phyloP scores from a whole-genome alignment of 1,140 invertebrate species.

The Carposina sasakii region DNA sequence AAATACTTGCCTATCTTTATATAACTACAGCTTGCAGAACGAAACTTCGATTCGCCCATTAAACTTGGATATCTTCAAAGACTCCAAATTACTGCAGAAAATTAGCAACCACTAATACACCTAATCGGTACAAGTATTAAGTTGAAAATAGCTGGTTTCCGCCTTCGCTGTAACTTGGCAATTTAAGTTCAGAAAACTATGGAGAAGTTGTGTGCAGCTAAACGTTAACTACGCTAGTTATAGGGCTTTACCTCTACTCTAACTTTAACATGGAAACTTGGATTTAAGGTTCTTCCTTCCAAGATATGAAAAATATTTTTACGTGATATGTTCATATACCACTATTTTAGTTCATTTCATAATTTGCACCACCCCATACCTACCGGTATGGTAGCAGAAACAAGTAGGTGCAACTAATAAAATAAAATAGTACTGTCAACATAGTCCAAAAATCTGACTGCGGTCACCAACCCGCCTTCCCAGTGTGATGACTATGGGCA shows the following conservation, averaged over 20 bases:
- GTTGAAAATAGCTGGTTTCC: background rate
- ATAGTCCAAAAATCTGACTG: too few relatives aligned
- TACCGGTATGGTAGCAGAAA: too few relatives aligned
- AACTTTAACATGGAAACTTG: too few relatives aligned
- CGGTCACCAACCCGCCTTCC: too few relatives aligned
- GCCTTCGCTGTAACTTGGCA: conserved; percentile 33
- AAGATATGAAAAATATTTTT: too few relatives aligned
- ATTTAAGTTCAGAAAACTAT: conserved; percentile 57
- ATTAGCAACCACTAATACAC: background rate
- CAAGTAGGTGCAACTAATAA: too few relatives aligned
- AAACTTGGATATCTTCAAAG: background rate
- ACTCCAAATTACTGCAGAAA: background rate
- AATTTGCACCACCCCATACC: too few relatives aligned
- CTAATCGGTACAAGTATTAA: background rate
- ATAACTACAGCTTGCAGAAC: background rate
- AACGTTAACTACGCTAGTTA: conserved; percentile 40
- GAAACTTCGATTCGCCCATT: background rate
- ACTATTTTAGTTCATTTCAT: too few relatives aligned
- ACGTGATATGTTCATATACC: too few relatives aligned
- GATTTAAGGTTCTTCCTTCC: too few relatives aligned
- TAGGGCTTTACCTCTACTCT: conserved; percentile 23
- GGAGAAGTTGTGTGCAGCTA: conserved; percentile 34
- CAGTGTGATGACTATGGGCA: too few relatives aligned
- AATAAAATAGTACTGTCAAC: too few relatives aligned
- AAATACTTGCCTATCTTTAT: background rate